A percentile compares a stretch with the other conserved stretches of the same genome.
phyloP scores from a whole-genome alignment of 2,888 invertebrate genomes.

The Rotaria magnacalcarata region DNA sequence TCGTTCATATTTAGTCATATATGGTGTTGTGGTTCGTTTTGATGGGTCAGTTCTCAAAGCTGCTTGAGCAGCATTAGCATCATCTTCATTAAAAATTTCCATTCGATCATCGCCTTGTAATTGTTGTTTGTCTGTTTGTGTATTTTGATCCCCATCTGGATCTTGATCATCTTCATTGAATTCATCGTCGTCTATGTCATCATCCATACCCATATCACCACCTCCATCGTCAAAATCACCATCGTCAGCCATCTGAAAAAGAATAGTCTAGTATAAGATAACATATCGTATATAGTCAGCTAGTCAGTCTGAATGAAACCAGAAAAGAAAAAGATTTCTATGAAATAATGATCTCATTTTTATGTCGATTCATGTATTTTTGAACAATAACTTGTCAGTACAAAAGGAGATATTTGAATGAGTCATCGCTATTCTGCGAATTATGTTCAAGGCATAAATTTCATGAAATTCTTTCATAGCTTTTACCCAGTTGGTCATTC shows the following conservation, averaged over 20 bases:
- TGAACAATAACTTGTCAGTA: no score
- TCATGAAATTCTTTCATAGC: no score
- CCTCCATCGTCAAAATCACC: slow-evolving; percentile 42
- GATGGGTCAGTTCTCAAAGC: slow-evolving; percentile 52
- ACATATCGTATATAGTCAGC: no score
- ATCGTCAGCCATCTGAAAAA: slow-evolving; percentile 45
- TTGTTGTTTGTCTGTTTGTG: slow-evolving; percentile 62
- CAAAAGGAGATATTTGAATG: no score
- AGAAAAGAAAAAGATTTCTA: no score
- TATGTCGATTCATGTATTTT: no score
- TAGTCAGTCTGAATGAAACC: no score
- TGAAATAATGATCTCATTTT: no score
- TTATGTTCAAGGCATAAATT: no score
- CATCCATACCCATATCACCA: slow-evolving; percentile 17
- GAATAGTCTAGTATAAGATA: no score
- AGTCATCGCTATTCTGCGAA: no score
- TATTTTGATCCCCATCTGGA: slow-evolving; percentile 39
- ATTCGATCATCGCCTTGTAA: slow-evolving; percentile 73
- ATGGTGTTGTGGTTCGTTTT: slow-evolving; percentile 89
- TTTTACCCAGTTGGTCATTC: no score
- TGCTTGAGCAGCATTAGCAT: slow-evolving; percentile 61
- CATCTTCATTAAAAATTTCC: slow-evolving; percentile 75
- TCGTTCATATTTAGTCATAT: slow-evolving; percentile 95
- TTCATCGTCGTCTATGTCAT: slow-evolving; percentile 40
- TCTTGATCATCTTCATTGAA: slow-evolving; percentile 38